A percentile compares a stretch with the other conserved stretches of the same genome.
Conservation (phyloP, 1,140 invertebrate genomes). For the Orius laevigatus region DNA sequence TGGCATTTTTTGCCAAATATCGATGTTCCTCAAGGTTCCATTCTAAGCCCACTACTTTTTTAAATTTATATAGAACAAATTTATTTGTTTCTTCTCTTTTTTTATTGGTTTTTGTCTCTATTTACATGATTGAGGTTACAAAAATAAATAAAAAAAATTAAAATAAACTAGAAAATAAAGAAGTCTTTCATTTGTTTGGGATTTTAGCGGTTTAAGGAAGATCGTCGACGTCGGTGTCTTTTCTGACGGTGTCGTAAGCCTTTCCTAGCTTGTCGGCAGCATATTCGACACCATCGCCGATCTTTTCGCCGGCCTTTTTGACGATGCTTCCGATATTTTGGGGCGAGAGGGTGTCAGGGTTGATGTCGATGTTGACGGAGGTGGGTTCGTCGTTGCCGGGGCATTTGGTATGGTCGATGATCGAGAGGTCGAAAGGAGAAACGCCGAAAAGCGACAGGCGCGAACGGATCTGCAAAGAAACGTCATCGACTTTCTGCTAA, state of each 20-base stretch:
- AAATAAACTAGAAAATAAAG: not conserved
- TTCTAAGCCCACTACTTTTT: too few species aligned
- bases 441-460: constrained; percentile 42
- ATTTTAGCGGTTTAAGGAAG: constrained; percentile 3
- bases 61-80: too few species aligned
- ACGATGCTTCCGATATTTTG: constrained; percentile 50
- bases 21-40: too few species aligned
- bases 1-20: too few species aligned
- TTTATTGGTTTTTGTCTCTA: too few species aligned
- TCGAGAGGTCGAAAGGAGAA: constrained; percentile 54
- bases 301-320: constrained; percentile 44
- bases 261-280: constrained; percentile 34
- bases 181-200: not conserved
- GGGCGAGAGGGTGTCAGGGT: constrained; percentile 54
- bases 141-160: too few species aligned
- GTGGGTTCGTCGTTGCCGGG: constrained; percentile 30
- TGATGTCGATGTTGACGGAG: constrained; percentile 51
- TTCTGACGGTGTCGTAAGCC: constrained; percentile 34
- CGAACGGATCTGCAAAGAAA: constrained; percentile 38
- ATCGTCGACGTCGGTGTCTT: constrained; percentile 17
- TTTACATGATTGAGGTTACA: too few species aligned
- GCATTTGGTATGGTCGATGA: constrained; percentile 52
- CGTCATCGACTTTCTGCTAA: too few species aligned
- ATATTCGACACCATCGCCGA: constrained; percentile 45
- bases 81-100: too few species aligned